Percentiles rank a stretch among this genome's conserved stretches.
Evolutionary conservation across 2,113 vertebrate species (phyloP).

Genomic region (Cebidichthys violaceus): DNA sequence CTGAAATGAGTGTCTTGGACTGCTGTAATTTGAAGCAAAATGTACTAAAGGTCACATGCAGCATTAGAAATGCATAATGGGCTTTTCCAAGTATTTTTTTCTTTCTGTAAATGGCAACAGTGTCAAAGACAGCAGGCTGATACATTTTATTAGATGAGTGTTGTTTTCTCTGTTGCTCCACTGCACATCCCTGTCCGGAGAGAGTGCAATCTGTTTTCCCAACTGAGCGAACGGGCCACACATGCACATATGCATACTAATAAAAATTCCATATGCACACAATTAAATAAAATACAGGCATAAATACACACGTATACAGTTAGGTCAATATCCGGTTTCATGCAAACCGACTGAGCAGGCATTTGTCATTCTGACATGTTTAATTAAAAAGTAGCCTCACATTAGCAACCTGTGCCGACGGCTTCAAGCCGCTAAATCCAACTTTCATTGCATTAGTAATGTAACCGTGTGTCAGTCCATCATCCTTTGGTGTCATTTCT

Average conservation of each 20-base stretch:
- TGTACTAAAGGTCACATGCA: slow-evolving; percentile 28
- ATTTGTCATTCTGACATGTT: background rate
- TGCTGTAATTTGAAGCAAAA: background rate
- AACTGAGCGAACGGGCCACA: slow-evolving; percentile 56
- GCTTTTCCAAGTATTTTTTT: slow-evolving; percentile 10
- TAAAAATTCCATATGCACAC: slow-evolving; percentile 8
- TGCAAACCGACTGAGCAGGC: background rate
- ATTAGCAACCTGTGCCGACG: background rate
- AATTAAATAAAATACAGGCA: slow-evolving; percentile 19
- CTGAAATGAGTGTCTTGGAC: background rate
- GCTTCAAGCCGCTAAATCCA: background rate
- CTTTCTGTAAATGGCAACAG: slow-evolving; percentile 37
- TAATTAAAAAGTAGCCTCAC: background rate
- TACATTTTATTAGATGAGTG: slow-evolving; percentile 29
- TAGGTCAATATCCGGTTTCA: background rate
- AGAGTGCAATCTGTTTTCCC: slow-evolving; percentile 58
- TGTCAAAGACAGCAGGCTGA: slow-evolving; percentile 21
- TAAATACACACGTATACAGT: background rate
- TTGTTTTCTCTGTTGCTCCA: slow-evolving; percentile 24
- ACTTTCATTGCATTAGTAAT: slow-evolving; percentile 1
- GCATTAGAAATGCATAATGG: slow-evolving; percentile 43
- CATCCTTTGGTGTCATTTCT: background rate
- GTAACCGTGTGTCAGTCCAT: background rate
- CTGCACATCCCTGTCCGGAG: slow-evolving; percentile 34
- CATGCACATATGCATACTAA: background rate